Evolutionary conservation across 2,888 invertebrate genomes (phyloP).

Genomic region (Uropetala carovei): DNA sequence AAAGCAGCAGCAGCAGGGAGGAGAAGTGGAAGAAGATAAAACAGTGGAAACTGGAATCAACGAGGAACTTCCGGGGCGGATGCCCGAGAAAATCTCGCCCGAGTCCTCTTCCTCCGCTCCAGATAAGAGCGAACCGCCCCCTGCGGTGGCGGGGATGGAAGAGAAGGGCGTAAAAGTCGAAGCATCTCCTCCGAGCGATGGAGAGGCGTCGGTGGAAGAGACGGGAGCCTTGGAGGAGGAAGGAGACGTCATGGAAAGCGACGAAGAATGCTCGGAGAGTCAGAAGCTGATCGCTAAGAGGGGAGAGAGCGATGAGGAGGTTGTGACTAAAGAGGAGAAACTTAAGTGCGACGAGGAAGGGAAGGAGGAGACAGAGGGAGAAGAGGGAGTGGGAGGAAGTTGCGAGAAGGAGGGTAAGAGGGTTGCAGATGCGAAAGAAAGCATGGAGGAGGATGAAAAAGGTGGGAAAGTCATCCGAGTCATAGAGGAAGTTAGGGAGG

Average conservation of each 20-base stretch:
- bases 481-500: neutral
- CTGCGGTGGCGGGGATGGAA: neutral
- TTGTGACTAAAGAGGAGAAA: neutral
- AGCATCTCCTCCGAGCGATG: neutral
- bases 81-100: neutral
- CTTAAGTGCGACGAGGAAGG: neutral
- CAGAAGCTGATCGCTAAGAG: neutral
- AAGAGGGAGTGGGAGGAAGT: neutral
- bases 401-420: neutral
- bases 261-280: neutral
- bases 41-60: neutral
- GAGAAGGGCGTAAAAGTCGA: neutral
- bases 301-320: neutral
- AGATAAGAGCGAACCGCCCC: neutral
- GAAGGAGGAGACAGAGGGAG: neutral
- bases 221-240: neutral
- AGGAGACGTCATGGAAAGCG: constrained; percentile 1
- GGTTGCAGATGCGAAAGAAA: neutral
- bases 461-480: neutral
- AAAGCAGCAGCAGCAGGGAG: neutral
- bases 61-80: neutral
- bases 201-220: neutral
- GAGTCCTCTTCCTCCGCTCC: neutral
- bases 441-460: neutral
- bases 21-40: too few relatives aligned